Conservation (phyloP, 2,888 invertebrate species). For the Ctena decussata region DNA sequence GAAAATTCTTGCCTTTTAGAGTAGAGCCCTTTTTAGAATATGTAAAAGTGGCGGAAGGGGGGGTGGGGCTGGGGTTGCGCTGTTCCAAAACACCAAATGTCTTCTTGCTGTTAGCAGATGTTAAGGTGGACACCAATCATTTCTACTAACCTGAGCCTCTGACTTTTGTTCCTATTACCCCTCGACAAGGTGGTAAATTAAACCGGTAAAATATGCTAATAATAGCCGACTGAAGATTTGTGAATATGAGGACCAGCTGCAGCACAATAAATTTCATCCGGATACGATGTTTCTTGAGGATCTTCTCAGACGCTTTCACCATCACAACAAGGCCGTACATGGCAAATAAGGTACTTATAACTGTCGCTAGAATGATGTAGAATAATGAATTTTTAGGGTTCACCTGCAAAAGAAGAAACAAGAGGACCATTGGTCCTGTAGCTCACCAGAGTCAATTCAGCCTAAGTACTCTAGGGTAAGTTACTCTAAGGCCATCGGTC, state of each 20-base stretch:
- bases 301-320: conserved; percentile 13
- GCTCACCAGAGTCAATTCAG: no score
- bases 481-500: no score
- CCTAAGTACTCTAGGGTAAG: no score
- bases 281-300: conserved; percentile 39
- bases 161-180: conserved; percentile 17
- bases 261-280: conserved; percentile 37
- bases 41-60: no score
- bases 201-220: conserved; percentile 25
- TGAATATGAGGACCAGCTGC: conserved; percentile 36
- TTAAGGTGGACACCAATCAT: no score
- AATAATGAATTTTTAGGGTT: conserved; percentile 3
- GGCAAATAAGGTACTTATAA: conserved; percentile 36
- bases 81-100: no score
- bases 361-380: conserved; percentile 24
- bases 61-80: no score
- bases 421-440: neutral
- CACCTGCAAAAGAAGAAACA: neutral
- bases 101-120: no score
- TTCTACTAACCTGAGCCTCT: conserved; percentile 28
- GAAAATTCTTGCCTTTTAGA: no score
- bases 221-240: conserved; percentile 29
- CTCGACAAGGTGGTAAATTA: conserved; percentile 27
- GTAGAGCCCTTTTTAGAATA: no score
- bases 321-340: conserved; percentile 34